These are phyloP conservation scores for Trichosurus vulpecula DNA, from an alignment of 2,797 vertebrate genomes.

Conservation along the genomic window DNA sequence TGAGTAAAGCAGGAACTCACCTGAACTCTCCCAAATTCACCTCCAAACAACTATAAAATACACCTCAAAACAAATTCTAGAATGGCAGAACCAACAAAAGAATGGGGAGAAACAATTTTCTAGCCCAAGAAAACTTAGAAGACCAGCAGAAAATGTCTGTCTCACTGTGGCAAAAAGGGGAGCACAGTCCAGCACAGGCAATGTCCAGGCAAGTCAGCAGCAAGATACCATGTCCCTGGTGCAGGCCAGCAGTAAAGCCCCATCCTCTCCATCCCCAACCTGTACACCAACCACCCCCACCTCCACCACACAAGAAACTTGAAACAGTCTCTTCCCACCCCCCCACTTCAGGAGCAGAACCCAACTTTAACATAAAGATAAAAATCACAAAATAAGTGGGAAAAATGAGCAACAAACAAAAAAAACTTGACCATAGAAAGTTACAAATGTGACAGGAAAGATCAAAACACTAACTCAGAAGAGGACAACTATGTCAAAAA, in stretches of 20 bases:
- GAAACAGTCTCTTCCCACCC: neutral
- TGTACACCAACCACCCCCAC: too few species aligned
- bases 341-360: neutral
- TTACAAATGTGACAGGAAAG: neutral
- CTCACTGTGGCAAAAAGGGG: neutral
- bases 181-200: neutral
- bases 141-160: neutral
- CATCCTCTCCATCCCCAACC: accelerated
- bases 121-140: neutral
- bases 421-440: neutral
- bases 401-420: neutral
- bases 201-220: neutral
- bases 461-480: neutral
- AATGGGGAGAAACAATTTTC: neutral
- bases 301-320: neutral
- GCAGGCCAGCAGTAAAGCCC: too few species aligned
- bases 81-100: neutral
- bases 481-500: neutral
- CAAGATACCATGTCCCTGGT: neutral
- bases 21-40: neutral
- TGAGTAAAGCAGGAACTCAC: neutral
- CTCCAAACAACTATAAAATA: neutral
- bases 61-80: neutral
- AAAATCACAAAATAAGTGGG: neutral
- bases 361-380: neutral